Conservation (phyloP, 2,888 invertebrate genomes). For the Dryocosmus kuriphilus region DNA sequence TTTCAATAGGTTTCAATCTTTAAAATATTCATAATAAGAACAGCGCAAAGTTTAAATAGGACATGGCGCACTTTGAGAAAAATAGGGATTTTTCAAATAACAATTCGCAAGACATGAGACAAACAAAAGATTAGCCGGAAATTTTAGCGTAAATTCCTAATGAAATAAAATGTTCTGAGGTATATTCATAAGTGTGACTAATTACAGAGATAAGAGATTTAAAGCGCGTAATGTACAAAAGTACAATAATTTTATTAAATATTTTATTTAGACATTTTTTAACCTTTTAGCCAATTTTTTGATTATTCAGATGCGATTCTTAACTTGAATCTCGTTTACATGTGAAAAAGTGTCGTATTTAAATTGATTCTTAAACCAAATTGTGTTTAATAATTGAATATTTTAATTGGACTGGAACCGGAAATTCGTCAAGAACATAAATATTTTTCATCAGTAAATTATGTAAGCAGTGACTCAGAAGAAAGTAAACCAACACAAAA, state of each 20-base stretch:
- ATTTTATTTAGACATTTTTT: neutral
- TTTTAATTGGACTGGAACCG: no score
- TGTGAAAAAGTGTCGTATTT: neutral
- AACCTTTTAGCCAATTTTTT: no score
- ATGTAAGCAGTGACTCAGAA: neutral
- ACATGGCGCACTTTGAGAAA: no score
- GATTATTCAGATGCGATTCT: neutral
- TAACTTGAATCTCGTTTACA: neutral
- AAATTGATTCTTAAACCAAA: neutral
- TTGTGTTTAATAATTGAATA: no score
- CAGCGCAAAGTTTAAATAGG: no score
- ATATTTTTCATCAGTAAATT: neutral
- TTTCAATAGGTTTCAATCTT: no score
- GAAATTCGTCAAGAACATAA: no score
- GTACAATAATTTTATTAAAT: neutral
- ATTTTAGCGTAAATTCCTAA: no score
- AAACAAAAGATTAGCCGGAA: neutral
- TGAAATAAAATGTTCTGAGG: neutral
- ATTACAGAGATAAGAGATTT: neutral
- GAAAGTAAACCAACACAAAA: neutral
- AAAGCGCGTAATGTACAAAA: neutral
- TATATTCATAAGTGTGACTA: neutral
- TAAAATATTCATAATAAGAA: no score
- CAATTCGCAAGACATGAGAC: neutral
- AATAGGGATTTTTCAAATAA: neutral